phyloP scores from a whole-genome alignment of 2,113 vertebrate genomes.

The Cyphomyrus plagiostoma region DNA sequence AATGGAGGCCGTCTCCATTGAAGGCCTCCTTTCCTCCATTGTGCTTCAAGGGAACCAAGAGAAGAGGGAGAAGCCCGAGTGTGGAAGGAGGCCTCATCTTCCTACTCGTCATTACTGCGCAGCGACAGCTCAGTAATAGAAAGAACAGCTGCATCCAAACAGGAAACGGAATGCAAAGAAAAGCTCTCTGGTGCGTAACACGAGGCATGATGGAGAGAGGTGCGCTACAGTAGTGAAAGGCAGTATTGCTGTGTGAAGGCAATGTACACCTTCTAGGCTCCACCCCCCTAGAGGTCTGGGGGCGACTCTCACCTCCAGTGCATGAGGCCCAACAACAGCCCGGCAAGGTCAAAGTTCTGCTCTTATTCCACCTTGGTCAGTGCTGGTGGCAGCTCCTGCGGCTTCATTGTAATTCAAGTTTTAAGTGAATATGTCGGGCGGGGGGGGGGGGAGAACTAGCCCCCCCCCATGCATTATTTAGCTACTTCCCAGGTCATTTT shows the following conservation, averaged over 20 bases:
- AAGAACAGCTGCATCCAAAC: not conserved
- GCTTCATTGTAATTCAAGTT: constrained; percentile 18
- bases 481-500: not conserved
- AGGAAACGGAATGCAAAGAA: constrained; percentile 4
- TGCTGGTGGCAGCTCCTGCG: not conserved
- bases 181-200: constrained; percentile 26
- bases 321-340: not conserved
- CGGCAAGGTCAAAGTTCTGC: not conserved
- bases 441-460: not conserved
- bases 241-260: not conserved
- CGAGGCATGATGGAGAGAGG: constrained; percentile 6
- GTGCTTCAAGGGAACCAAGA: constrained; percentile 37
- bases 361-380: not conserved
- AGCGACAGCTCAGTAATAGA: constrained; percentile 21
- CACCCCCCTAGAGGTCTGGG: no score
- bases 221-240: not conserved
- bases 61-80: not conserved
- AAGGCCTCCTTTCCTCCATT: constrained; percentile 38
- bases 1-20: constrained; percentile 44
- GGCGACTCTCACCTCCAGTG: no score
- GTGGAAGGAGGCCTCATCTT: not conserved
- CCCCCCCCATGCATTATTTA: not conserved
- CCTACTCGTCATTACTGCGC: not conserved
- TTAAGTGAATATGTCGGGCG: not conserved
- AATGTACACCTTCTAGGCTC: not conserved